Base-by-base conservation (phyloP, 2,113 vertebrate species). In the Rhinoptilus africanus region DNA sequence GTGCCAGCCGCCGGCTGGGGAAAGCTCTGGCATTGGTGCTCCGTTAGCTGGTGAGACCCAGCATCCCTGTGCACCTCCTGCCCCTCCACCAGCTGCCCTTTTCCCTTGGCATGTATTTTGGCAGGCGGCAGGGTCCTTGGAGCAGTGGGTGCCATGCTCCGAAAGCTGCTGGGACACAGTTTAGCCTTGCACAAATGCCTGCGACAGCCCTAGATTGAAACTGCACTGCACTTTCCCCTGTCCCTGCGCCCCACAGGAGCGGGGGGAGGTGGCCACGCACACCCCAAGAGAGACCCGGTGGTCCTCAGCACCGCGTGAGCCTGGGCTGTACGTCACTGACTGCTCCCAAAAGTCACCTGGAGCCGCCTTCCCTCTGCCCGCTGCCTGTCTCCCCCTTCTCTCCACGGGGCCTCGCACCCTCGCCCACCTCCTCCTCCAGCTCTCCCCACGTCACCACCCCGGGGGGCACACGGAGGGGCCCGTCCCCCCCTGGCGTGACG, bases 21-120 rank as follows among this genome's bases (percentile, higher is more conserved):
- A n/a, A 50, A 76, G 35, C 43, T 8, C 5, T 16, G n/a, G 51
- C 63, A 30, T 20, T 28, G 23, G 10, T 5, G 3, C 26, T 48
- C 27, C 0, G 3, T 39, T 14, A n/a, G 47, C 47, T 0, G 4
- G 56, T 4, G 12, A 28, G 14, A 34, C 14, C n/a, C 6, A n/a
- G n/a, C 41, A n/a, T 3, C 27, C 26, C 47, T 5, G 8, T 47
- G 63, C 63, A 28, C 32, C 41, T 35, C 64, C 56, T 48, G 64
- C 30, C 71, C 63, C 6, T 21, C 62, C 23, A 7, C 20, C 56
- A 20, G 57, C 54, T 54, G 63, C 54, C 17, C 11, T 11, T 43
- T 62, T 10, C 57, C 72, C 71, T 35, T 15, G 12, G 56, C 8
- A 13, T 15, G 57, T 27, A 3, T 26, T 77, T 71, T 18, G 48